Conservation (phyloP, 2,797 vertebrate species). For the Sparidentex hasta region DNA sequence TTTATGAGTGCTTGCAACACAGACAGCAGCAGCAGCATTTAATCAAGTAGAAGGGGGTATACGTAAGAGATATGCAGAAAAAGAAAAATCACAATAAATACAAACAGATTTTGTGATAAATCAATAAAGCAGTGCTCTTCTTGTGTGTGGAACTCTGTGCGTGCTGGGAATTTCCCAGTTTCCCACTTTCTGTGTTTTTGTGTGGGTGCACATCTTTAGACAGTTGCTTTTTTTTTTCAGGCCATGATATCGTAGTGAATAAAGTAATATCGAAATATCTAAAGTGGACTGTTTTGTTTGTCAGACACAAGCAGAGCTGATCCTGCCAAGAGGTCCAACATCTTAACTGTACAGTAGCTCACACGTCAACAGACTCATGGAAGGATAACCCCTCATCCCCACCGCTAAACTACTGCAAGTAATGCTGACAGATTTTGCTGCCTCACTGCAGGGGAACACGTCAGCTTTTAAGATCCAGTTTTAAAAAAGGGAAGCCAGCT, state of each 20-base stretch:
- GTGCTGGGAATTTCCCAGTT: neutral
- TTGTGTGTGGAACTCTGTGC: neutral
- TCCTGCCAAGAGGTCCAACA: constrained; percentile 19
- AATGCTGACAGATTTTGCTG: constrained; percentile 42
- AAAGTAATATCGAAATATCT: constrained; percentile 25
- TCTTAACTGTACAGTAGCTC: constrained; percentile 31
- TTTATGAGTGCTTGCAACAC: constrained; percentile 34
- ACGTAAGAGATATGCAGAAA: neutral
- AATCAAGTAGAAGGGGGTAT: neutral
- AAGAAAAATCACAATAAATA: neutral
- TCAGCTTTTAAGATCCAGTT: constrained; percentile 22
- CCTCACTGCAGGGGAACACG: constrained; percentile 23
- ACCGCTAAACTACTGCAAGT: constrained; percentile 28
- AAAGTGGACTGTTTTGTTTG: constrained; percentile 31
- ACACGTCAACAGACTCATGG: constrained; percentile 37
- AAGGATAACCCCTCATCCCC: constrained; percentile 22
- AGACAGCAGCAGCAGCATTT: constrained; percentile 17
- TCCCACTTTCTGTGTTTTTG: neutral
- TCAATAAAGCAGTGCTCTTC: neutral
- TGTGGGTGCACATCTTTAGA: neutral
- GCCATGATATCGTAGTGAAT: neutral
- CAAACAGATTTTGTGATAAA: neutral
- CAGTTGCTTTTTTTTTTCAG: neutral
- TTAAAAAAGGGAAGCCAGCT: constrained; percentile 13
- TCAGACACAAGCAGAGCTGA: constrained; percentile 4